Evolutionary conservation across 2,113 vertebrate species (phyloP).

Genomic region (Neomonachus schauinslandi): DNA sequence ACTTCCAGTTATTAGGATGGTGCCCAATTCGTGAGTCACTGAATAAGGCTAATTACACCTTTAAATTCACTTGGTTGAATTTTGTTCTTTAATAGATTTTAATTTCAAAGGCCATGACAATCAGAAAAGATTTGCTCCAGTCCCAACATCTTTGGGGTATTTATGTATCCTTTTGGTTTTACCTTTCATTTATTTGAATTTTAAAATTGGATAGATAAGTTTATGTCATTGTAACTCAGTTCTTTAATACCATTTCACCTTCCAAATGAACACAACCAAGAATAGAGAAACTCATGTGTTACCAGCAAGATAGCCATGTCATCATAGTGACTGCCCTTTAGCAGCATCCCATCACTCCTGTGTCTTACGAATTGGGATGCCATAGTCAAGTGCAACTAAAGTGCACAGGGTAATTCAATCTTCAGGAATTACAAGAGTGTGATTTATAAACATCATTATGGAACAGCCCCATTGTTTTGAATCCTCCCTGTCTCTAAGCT

Average conservation of each 20-base stretch:
- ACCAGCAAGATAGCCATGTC: background rate
- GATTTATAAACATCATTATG: background rate
- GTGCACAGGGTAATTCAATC: background rate
- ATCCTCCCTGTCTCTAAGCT: background rate
- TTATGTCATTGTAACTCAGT: background rate
- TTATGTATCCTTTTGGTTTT: background rate
- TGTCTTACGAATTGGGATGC: background rate
- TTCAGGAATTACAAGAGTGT: background rate
- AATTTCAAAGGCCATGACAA: background rate
- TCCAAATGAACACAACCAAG: background rate
- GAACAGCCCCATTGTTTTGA: background rate
- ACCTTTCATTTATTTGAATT: background rate
- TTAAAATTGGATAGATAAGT: background rate
- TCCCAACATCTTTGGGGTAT: background rate
- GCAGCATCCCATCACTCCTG: accelerated
- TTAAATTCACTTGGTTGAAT: background rate
- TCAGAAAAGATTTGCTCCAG: background rate
- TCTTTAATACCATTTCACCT: background rate
- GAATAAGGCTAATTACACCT: background rate
- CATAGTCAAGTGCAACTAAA: background rate
- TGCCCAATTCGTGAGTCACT: background rate
- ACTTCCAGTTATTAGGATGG: background rate
- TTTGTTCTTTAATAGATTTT: background rate
- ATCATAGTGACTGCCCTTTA: background rate
- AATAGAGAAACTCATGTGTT: background rate